Evolutionary conservation across 2,113 vertebrate genomes (phyloP).

Genomic region (Sinocyclocheilus maitianheensis): DNA sequence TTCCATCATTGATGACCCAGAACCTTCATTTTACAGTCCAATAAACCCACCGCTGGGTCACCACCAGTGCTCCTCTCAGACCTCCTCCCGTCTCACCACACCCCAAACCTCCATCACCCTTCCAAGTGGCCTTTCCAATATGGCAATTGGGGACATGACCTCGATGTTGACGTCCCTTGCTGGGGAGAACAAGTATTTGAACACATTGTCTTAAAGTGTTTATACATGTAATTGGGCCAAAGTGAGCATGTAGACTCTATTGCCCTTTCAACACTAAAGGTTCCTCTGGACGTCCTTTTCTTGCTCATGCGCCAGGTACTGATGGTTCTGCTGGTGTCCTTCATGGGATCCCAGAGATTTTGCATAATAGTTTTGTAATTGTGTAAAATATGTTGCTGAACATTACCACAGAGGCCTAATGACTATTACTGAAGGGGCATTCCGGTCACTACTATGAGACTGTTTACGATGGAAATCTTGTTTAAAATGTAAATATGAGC

Average conservation of each 20-base stretch:
- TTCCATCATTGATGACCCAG: constrained; percentile 92
- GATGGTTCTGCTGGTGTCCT: constrained; percentile 4
- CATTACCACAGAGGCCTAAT: constrained; percentile 35
- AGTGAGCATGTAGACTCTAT: constrained; percentile 18
- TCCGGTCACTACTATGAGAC: constrained; percentile 65
- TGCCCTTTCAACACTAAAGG: constrained; percentile 68
- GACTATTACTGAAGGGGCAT: constrained; percentile 60
- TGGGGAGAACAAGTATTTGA: constrained; percentile 94
- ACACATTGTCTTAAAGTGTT: constrained; percentile 81
- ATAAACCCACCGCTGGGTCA: constrained; percentile 69
- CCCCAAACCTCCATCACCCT: constrained; percentile 74
- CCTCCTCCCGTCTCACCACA: constrained; percentile 77
- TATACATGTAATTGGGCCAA: not conserved
- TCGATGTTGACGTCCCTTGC: constrained; percentile 92
- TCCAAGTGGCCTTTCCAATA: constrained; percentile 83
- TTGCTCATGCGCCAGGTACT: not conserved
- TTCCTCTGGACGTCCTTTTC: constrained; percentile 59
- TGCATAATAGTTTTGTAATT: constrained; percentile 45
- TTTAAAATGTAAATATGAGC: constrained; percentile 75
- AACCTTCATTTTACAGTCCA: constrained; percentile 76
- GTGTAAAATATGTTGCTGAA: constrained; percentile 39
- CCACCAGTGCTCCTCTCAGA: constrained; percentile 72
- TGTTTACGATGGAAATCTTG: constrained; percentile 63
- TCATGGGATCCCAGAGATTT: constrained; percentile 51
- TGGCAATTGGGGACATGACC: constrained; percentile 97